Evolutionary conservation across 2,797 vertebrate species (phyloP), one percentile per base, ranked within the genome.

Genomic region (Myripristis murdjan): DNA sequence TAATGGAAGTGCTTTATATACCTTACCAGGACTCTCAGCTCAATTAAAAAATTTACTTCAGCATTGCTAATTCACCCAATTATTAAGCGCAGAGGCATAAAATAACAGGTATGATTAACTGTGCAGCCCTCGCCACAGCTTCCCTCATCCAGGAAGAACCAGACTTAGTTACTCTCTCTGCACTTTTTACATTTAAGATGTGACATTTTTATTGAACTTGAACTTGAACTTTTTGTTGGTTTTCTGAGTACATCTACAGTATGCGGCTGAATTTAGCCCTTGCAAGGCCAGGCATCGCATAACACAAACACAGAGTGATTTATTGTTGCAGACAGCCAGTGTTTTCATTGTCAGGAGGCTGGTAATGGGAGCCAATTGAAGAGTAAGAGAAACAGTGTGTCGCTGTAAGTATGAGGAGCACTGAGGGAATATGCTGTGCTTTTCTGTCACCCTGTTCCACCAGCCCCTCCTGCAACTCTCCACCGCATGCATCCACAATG

Each of bases 381-480:
- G 83, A 85, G 72, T 79, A 84, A 86, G 77, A 76, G 79, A 88
- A 88, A 81, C 84, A 74, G 55, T 76, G 82, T 81, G 74, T 28
- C 60, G 80, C 78, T 79, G 64, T 81, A 76, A 82, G 80, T 73
- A 77, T 56, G 59, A 66, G 65, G n/a, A 78, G 63, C 24, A 31
- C 77, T 37, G 68, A 23, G 82, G 72, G 78, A 81, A 67, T 64
- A 73, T 62, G 56, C 73, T 74, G 75, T 85, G 88, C 82, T 76
- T 72, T 73, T 70, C 75, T 73, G 72, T 79, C 75, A 64, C 70
- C 66, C 64, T 69, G 16, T 61, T 78, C 73, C 77, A 75, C 55
- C 70, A 2, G 39, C 33, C 46, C 63, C 14, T 47, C n/a, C n/a
- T n/a, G 47, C 46, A 49, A 6, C 28, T 70, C 20, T 65, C 75